These are phyloP conservation scores for Teinopalpus imperialis DNA, from an alignment of 2,888 invertebrate species.

Conservation along the genomic window DNA sequence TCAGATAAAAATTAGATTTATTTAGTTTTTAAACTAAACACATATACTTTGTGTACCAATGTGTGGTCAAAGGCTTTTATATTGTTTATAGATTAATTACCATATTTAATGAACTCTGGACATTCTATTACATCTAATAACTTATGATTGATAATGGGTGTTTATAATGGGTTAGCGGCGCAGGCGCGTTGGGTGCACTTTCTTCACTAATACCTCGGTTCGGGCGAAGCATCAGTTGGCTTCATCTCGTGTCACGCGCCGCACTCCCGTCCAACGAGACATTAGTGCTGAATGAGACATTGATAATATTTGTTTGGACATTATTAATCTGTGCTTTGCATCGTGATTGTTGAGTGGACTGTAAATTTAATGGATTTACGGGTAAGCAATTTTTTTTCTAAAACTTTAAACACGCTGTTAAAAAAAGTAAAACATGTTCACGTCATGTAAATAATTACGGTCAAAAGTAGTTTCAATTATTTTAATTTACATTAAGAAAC, in stretches of 20 bases:
- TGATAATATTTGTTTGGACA: constrained; percentile 24
- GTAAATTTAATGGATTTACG: constrained; percentile 60
- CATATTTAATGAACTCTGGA: constrained; percentile 1
- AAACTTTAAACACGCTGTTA: too few species aligned
- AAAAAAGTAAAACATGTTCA: too few species aligned
- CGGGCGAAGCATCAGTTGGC: constrained; percentile 17
- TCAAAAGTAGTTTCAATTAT: too few species aligned
- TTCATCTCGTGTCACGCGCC: constrained; percentile 20
- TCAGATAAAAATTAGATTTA: too few species aligned
- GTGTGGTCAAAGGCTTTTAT: too few species aligned
- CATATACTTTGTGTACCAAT: too few species aligned
- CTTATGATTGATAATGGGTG: constrained; percentile 16
- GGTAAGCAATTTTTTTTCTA: constrained; percentile 56
- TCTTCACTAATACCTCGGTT: constrained; percentile 14
- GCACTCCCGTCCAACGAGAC: constrained; percentile 12
- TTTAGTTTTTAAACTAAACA: too few species aligned
- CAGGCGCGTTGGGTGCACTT: constrained; percentile 13
- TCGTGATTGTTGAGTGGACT: constrained; percentile 47
- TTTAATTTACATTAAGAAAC: too few species aligned
- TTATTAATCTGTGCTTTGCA: constrained; percentile 36
- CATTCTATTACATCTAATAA: constrained; percentile 7
- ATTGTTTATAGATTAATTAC: too few species aligned
- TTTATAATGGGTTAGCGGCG: constrained; percentile 3
- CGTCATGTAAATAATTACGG: too few species aligned
- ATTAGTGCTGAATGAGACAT: constrained; percentile 1